Evolutionary conservation across 2,888 invertebrate genomes (phyloP).

Genomic region (Dasysyrphus albostriatus): DNA sequence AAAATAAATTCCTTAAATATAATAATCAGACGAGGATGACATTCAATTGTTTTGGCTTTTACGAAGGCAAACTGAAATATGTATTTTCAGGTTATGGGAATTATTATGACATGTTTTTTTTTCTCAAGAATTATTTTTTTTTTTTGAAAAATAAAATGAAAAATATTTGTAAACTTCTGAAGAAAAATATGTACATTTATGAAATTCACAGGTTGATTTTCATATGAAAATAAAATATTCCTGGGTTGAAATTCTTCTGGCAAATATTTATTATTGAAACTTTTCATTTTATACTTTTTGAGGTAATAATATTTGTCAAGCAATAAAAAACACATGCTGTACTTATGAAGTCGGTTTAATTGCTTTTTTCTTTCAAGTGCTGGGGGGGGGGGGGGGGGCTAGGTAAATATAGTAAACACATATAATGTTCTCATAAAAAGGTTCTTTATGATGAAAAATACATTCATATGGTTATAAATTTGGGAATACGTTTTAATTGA

Average conservation of each 20-base stretch:
- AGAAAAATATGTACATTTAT: neutral
- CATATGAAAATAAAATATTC: neutral
- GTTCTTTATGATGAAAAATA: neutral
- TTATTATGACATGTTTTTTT: neutral
- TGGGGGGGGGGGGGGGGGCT: no score
- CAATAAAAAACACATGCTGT: constrained; percentile 23
- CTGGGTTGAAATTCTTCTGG: neutral
- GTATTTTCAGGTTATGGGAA: neutral
- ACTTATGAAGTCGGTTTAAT: neutral
- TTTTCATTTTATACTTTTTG: neutral
- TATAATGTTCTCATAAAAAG: constrained; percentile 3
- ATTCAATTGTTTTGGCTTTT: constrained; percentile 26
- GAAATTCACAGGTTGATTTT: neutral
- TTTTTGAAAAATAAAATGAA: neutral
- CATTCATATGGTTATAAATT: neutral
- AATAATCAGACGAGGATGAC: constrained; percentile 16
- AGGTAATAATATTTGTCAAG: neutral
- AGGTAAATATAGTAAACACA: no score
- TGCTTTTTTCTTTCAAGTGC: neutral
- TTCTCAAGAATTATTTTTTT: neutral
- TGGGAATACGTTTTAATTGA: constrained; percentile 1
- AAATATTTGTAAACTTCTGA: constrained; percentile 7
- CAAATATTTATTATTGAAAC: constrained; percentile 9
- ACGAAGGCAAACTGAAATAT: constrained; percentile 12
- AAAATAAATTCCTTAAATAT: constrained; percentile 22